phyloP scores from a whole-genome alignment of 1,140 invertebrate genomes.

The Venturia canescens region DNA sequence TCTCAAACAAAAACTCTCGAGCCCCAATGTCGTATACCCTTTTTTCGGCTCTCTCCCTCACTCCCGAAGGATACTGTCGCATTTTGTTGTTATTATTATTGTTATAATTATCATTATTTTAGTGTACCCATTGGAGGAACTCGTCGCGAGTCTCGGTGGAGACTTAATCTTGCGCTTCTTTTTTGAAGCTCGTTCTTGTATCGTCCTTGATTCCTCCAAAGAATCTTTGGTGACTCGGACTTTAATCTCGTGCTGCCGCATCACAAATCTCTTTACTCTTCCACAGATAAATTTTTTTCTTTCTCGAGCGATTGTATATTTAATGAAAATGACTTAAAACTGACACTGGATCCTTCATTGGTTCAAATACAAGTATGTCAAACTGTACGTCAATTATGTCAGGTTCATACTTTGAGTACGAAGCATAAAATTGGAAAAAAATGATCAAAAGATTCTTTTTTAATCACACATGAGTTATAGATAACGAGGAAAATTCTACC shows the following conservation, averaged over 20 bases:
- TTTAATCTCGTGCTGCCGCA: no score
- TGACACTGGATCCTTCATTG: no score
- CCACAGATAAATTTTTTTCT: background rate
- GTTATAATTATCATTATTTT: conserved; percentile 36
- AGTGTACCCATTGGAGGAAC: background rate
- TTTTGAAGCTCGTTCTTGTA: background rate
- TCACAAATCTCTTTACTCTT: background rate
- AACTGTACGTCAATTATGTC: no score
- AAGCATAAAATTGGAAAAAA: no score
- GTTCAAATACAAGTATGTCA: no score
- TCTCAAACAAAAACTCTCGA: conserved; percentile 65
- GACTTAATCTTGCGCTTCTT: background rate
- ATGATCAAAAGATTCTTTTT: no score
- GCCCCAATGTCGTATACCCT: conserved; percentile 27
- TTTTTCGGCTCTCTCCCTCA: conserved; percentile 44
- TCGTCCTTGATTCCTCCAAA: background rate
- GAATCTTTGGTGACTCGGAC: no score
- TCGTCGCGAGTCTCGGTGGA: background rate
- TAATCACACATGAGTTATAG: no score
- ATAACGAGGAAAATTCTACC: no score
- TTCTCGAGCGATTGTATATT: no score
- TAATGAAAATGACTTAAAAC: no score
- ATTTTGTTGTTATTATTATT: conserved; percentile 50
- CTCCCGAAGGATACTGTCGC: conserved; percentile 15
- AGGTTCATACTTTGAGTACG: no score